phyloP scores from a whole-genome alignment of 1,140 invertebrate genomes.

The Drusus annulatus region DNA sequence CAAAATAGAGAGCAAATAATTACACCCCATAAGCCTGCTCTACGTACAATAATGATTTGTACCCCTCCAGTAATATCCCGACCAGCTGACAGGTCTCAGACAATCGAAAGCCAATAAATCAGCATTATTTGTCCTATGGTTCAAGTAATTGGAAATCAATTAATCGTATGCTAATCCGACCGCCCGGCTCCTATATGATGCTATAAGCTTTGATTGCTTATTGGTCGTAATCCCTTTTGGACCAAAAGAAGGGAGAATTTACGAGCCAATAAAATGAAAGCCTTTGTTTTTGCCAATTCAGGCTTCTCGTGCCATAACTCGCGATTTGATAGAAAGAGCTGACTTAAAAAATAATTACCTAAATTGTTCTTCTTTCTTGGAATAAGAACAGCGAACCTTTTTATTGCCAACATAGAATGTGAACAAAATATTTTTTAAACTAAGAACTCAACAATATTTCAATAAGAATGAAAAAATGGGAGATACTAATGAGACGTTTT shows the following conservation, averaged over 20 bases:
- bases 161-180: conserved; percentile 54
- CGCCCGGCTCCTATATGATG: conserved; percentile 10
- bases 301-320: conserved; percentile 4
- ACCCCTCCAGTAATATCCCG: no score
- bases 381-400: no score
- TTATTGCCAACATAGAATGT: no score
- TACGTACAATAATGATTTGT: no score
- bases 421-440: no score
- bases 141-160: conserved; percentile 58
- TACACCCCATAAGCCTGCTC: no score
- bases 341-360: conserved; percentile 15
- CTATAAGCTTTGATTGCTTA: conserved; percentile 52
- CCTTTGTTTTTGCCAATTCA: conserved; percentile 26
- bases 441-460: no score
- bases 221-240: conserved; percentile 49
- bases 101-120: conserved; percentile 43
- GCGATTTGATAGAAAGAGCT: conserved; percentile 17
- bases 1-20: no score
- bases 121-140: conserved; percentile 26
- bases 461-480: no score
- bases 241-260: conserved; percentile 44
- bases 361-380: not conserved
- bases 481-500: no score
- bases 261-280: conserved; percentile 52
- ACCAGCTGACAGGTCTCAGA: conserved; percentile 33